A percentile compares a stretch with the other conserved stretches of the same genome.
Conservation (phyloP, 2,113 vertebrate genomes). For the Nesogale talazaci region DNA sequence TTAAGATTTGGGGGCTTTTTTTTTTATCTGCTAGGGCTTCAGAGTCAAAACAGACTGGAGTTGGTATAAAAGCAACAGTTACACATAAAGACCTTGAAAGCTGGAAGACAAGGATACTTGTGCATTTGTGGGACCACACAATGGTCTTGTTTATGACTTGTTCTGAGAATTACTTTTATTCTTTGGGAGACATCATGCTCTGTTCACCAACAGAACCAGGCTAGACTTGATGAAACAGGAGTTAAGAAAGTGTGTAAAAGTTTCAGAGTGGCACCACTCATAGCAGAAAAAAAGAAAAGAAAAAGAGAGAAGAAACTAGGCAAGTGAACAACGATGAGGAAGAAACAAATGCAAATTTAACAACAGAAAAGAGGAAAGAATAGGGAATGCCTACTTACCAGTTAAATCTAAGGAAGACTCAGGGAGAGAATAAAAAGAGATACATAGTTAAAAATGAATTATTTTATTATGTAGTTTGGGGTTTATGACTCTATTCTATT, state of each 20-base stretch:
- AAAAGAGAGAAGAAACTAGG: neutral
- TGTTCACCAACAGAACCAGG: too few species aligned
- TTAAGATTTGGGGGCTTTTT: too few species aligned
- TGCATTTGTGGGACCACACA: neutral
- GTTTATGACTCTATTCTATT: neutral
- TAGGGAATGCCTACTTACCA: neutral
- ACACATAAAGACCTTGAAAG: neutral
- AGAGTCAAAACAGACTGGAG: neutral
- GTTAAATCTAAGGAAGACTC: neutral
- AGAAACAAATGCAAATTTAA: neutral
- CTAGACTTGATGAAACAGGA: too few species aligned
- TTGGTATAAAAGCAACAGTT: neutral
- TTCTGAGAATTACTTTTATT: neutral
- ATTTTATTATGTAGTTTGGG: conserved; percentile 4
- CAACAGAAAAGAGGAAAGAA: neutral
- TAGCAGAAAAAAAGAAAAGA: neutral
- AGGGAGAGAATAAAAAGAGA: neutral
- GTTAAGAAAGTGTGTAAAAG: too few species aligned
- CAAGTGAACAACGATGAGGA: neutral
- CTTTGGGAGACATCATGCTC: too few species aligned
- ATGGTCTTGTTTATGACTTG: neutral
- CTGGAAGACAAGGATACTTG: neutral
- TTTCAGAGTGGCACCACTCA: neutral
- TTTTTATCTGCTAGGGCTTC: too few species aligned
- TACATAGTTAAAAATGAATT: neutral